A percentile compares a stretch with the other conserved stretches of the same genome.
Conservation (phyloP, 2,888 invertebrate genomes). For the Agrochola circellaris region DNA sequence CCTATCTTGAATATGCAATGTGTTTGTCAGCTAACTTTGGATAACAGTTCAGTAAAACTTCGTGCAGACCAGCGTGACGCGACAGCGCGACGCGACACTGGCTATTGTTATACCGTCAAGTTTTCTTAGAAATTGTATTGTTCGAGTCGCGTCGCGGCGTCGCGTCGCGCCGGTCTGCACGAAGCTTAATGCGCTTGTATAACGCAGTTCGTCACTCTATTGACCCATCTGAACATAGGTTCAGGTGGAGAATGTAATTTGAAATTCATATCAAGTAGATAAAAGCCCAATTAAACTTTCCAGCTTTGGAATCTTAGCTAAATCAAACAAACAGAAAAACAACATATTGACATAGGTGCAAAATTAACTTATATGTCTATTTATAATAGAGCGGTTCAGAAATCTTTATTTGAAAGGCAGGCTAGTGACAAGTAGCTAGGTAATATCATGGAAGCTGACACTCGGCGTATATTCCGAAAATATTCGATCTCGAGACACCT, state of each 20-base stretch:
- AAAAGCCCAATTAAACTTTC: neutral
- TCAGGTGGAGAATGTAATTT: neutral
- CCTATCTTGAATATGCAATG: neutral
- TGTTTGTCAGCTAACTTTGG: neutral
- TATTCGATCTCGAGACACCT: slow-evolving; percentile 26
- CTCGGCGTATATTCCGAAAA: slow-evolving; percentile 3
- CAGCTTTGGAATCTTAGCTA: neutral
- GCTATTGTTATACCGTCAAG: too few relatives aligned
- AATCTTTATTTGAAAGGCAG: neutral
- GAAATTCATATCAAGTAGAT: neutral
- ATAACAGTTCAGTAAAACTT: neutral
- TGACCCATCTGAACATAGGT: neutral
- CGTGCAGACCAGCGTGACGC: too few relatives aligned
- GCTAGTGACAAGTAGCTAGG: neutral
- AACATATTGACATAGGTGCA: neutral
- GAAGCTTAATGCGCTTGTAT: too few relatives aligned
- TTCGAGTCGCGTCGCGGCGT: too few relatives aligned
- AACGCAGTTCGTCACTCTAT: too few relatives aligned
- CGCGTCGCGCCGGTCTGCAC: too few relatives aligned
- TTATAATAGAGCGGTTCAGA: neutral
- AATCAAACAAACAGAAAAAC: neutral
- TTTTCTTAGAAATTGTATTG: too few relatives aligned
- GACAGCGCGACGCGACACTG: too few relatives aligned
- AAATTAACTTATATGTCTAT: neutral
- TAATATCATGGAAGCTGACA: neutral